These are phyloP conservation scores for Muschampia staudingeri DNA, from an alignment of 2,888 invertebrate species.

Conservation along the genomic window DNA sequence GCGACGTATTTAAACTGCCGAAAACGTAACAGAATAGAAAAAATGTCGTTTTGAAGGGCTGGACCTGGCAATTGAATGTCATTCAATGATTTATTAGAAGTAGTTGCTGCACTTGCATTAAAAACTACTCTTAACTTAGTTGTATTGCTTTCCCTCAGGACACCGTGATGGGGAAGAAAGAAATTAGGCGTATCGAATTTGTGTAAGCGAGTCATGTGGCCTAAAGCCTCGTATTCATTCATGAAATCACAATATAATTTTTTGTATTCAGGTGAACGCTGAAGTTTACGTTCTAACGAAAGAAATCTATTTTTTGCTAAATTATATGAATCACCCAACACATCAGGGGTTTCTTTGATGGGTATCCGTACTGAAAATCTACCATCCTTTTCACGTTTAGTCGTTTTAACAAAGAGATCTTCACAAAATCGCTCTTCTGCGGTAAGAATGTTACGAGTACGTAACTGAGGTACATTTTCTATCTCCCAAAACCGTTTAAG, in stretches of 20 bases:
- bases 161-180: not conserved
- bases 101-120: constrained; percentile 7
- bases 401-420: constrained; percentile 8
- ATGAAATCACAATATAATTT: not conserved
- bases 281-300: not conserved
- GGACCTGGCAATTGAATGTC: not conserved
- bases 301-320: not conserved
- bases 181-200: not conserved
- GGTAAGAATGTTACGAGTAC: not conserved
- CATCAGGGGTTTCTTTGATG: not conserved
- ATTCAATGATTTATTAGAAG: constrained; percentile 6
- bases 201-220: not conserved
- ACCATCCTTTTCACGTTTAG: not conserved
- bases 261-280: not conserved
- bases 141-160: not conserved
- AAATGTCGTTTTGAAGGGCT: constrained; percentile 7
- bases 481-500: constrained; percentile 16
- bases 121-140: constrained; percentile 19
- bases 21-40: not conserved
- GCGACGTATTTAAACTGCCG: not conserved
- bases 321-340: not conserved
- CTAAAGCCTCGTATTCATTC: not conserved
- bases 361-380: constrained; percentile 11
- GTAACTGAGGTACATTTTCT: not conserved
- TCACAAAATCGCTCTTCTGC: not conserved